Conservation (phyloP, 1,140 invertebrate genomes). For the Drosophila cardini region DNA sequence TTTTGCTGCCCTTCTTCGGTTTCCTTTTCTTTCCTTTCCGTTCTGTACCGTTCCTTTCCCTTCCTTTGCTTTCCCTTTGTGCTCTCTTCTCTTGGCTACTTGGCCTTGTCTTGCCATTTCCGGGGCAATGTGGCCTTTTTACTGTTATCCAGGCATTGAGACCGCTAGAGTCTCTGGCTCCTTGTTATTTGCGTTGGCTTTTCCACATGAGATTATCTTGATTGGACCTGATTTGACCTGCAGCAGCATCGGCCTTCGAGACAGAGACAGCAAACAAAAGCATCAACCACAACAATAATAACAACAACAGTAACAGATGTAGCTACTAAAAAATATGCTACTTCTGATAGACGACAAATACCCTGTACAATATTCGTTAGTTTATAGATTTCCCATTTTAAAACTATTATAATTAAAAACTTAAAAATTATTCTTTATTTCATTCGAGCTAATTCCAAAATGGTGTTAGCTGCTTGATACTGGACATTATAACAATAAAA, state of each 20-base stretch:
- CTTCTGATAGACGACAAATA: not conserved
- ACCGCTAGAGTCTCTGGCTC: not conserved
- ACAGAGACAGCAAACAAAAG: constrained; percentile 5
- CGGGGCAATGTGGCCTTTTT: constrained; percentile 22
- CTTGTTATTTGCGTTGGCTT: constrained; percentile 37
- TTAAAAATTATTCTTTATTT: too few relatives aligned
- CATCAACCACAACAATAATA: not conserved
- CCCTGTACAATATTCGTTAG: too few relatives aligned
- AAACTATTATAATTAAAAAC: too few relatives aligned
- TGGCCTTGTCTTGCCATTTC: constrained; percentile 32
- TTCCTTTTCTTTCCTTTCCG: not conserved
- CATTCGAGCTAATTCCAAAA: too few relatives aligned
- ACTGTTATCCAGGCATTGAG: constrained; percentile 21
- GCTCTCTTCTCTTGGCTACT: constrained; percentile 12
- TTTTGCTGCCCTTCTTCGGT: not conserved
- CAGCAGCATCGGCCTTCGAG: constrained; percentile 9
- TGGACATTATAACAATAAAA: too few relatives aligned
- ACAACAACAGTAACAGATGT: constrained; percentile 24
- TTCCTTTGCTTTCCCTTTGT: not conserved
- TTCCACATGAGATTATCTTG: constrained; percentile 54
- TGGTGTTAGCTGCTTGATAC: too few relatives aligned
- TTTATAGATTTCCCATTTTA: too few relatives aligned
- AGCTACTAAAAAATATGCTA: not conserved
- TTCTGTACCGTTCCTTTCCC: not conserved
- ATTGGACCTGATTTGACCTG: constrained; percentile 39